Percentiles rank a stretch among this genome's conserved stretches.
Conservation (phyloP, 2,888 invertebrate genomes). For the Ferdinandea cuprea region DNA sequence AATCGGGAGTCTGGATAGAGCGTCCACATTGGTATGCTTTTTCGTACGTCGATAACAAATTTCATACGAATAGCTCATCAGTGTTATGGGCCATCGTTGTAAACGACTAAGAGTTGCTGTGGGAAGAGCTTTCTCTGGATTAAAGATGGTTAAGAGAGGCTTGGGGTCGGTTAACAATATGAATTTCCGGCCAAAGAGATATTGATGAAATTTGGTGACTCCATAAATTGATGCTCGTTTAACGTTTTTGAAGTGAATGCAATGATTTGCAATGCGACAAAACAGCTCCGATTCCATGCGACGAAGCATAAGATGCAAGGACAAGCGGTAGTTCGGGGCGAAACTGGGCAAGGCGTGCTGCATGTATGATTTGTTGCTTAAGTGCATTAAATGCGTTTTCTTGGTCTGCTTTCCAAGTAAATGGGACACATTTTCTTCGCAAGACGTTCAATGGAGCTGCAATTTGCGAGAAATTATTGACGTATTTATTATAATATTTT, state of each 20-base stretch:
- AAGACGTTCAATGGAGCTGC: slow-evolving; percentile 76
- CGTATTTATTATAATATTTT: slow-evolving; percentile 76
- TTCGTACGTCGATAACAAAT: slow-evolving; percentile 6
- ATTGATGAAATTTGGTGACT: slow-evolving; percentile 80
- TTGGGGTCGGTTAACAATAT: slow-evolving; percentile 79
- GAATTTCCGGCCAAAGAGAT: slow-evolving; percentile 80
- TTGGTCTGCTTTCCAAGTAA: slow-evolving; percentile 74
- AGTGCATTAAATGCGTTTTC: slow-evolving; percentile 73
- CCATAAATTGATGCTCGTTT: slow-evolving; percentile 76
- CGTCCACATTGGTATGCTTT: slow-evolving; percentile 44
- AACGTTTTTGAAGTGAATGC: slow-evolving; percentile 66
- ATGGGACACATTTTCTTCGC: slow-evolving; percentile 70
- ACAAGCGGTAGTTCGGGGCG: slow-evolving; percentile 38
- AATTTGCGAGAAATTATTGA: slow-evolving; percentile 62
- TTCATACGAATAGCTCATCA: slow-evolving; percentile 53
- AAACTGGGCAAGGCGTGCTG: slow-evolving; percentile 22
- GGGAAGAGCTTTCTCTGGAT: slow-evolving; percentile 76
- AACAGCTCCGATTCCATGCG: slow-evolving; percentile 74
- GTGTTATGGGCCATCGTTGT: slow-evolving; percentile 40
- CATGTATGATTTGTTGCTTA: slow-evolving; percentile 72
- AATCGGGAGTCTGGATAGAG: slow-evolving; percentile 69
- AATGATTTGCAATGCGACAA: slow-evolving; percentile 76
- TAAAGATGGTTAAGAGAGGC: slow-evolving; percentile 77
- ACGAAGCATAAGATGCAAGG: slow-evolving; percentile 70
- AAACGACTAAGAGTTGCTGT: slow-evolving; percentile 76